phyloP scores from a whole-genome alignment of 2,113 vertebrate species.

The Xyrauchen texanus region DNA sequence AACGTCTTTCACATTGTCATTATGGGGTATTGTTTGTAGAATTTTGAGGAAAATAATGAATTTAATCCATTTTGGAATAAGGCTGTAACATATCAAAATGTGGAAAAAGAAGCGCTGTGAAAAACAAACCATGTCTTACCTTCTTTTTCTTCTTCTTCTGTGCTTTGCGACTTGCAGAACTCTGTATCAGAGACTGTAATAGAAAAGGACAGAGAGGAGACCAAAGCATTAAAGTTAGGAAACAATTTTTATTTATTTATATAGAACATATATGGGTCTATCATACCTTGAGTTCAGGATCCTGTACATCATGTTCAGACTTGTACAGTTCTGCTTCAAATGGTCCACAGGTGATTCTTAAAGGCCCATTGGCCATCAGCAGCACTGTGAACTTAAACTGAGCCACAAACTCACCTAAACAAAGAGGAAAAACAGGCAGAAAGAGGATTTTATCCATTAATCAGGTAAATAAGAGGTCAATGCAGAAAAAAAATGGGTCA shows the following conservation, averaged over 20 bases:
- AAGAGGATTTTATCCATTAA: neutral
- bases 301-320: constrained; percentile 91
- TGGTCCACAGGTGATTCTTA: constrained; percentile 92
- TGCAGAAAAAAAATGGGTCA: neutral
- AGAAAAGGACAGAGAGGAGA: neutral
- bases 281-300: constrained; percentile 90
- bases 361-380: constrained; percentile 95
- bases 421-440: constrained; percentile 5
- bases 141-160: constrained; percentile 99
- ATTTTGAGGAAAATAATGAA: no score
- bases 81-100: no score
- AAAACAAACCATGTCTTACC: no score
- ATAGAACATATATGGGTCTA: neutral
- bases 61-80: no score
- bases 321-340: constrained; percentile 91
- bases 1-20: no score
- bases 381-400: constrained; percentile 99
- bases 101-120: no score
- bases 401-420: constrained; percentile 88
- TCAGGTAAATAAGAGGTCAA: neutral
- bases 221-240: neutral
- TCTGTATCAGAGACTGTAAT: constrained; percentile 89
- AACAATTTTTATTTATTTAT: neutral
- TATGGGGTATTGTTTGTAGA: no score
- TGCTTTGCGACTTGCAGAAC: constrained; percentile 94